phyloP scores from a whole-genome alignment of 2,113 vertebrate genomes.

The Conger conger region DNA sequence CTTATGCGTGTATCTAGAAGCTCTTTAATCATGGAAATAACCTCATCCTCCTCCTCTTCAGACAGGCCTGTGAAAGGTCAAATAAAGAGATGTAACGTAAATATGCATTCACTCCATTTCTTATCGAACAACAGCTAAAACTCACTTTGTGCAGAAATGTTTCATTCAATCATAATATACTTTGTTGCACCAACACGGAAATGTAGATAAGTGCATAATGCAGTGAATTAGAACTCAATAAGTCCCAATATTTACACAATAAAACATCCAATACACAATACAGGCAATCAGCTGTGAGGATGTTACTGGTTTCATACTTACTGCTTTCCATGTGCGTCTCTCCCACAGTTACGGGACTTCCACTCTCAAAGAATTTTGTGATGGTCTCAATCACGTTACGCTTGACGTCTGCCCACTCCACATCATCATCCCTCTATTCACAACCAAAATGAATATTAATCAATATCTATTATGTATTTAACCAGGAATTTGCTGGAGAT shows the following conservation, averaged over 20 bases:
- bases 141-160: too few relatives aligned
- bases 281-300: background rate
- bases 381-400: constrained; percentile 62
- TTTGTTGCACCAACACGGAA: too few relatives aligned
- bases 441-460: background rate
- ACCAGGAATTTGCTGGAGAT: too few relatives aligned
- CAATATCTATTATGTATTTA: background rate
- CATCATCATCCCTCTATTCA: constrained; percentile 67
- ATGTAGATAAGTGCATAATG: too few relatives aligned
- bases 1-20: constrained; percentile 76
- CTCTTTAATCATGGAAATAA: constrained; percentile 77
- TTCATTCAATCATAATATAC: too few relatives aligned
- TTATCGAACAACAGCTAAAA: background rate
- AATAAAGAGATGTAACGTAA: background rate
- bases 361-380: constrained; percentile 69
- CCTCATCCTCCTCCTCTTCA: constrained; percentile 75
- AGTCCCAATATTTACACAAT: too few relatives aligned
- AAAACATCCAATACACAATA: background rate
- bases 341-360: constrained; percentile 65
- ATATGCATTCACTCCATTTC: background rate
- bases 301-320: constrained; percentile 46
- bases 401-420: constrained; percentile 71
- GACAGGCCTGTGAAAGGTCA: constrained; percentile 52
- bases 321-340: constrained; percentile 64
- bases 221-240: too few relatives aligned